These are phyloP conservation scores for Drosophila asahinai DNA, from an alignment of 1,140 invertebrate species.

Conservation along the genomic window DNA sequence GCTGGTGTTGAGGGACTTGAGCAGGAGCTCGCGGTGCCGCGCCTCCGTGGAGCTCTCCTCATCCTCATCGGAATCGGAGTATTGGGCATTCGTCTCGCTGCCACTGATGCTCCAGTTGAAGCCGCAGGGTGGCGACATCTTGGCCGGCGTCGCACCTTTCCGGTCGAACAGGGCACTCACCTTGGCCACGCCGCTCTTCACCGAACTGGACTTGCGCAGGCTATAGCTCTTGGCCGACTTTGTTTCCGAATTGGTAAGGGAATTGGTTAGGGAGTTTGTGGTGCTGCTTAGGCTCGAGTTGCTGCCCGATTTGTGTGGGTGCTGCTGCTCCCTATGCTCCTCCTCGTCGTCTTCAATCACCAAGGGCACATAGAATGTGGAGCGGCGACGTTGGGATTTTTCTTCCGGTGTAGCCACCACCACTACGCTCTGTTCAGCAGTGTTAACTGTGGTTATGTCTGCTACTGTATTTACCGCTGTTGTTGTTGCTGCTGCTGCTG, in stretches of 20 bases:
- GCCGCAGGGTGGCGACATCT: slow-evolving; percentile 80
- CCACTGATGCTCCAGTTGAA: slow-evolving; percentile 84
- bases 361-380: slow-evolving; percentile 88
- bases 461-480: slow-evolving; percentile 34
- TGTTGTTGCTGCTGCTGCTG: slow-evolving; percentile 62
- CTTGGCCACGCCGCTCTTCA: slow-evolving; percentile 66
- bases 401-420: slow-evolving; percentile 64
- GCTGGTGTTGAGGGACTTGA: slow-evolving; percentile 42
- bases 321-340: not conserved
- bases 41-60: slow-evolving; percentile 56
- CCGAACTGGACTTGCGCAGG: slow-evolving; percentile 61
- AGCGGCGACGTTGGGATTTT: slow-evolving; percentile 85
- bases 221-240: slow-evolving; percentile 23
- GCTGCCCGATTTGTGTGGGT: slow-evolving; percentile 40
- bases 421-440: slow-evolving; percentile 39
- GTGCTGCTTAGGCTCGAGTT: slow-evolving; percentile 58
- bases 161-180: slow-evolving; percentile 71
- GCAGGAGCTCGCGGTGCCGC: slow-evolving; percentile 53
- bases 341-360: slow-evolving; percentile 84
- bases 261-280: slow-evolving; percentile 22
- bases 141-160: slow-evolving; percentile 35
- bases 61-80: slow-evolving; percentile 72
- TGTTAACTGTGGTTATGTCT: slow-evolving; percentile 3
- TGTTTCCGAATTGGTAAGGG: slow-evolving; percentile 22
- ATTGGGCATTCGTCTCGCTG: slow-evolving; percentile 53